A percentile compares a stretch with the other conserved stretches of the same genome.
Evolutionary conservation across 2,113 vertebrate genomes (phyloP).

Genomic region (Pomatostomus ruficeps): DNA sequence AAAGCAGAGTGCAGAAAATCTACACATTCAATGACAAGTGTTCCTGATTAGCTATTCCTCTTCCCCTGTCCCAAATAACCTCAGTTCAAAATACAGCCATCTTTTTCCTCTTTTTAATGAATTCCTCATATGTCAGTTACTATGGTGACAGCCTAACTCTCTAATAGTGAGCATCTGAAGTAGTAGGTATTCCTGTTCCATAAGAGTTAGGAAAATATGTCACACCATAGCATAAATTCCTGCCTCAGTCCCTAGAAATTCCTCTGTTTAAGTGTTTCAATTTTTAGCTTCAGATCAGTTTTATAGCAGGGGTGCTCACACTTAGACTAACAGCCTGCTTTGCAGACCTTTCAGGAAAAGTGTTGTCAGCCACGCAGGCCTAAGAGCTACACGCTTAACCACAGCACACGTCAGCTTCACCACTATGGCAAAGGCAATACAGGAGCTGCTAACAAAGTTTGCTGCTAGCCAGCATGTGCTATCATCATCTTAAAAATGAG

Average conservation of each 20-base stretch:
- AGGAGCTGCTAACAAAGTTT: neutral
- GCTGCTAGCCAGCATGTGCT: neutral
- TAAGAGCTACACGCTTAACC: neutral
- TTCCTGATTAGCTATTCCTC: neutral
- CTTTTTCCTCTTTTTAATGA: neutral
- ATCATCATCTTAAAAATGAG: neutral
- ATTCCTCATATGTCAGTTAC: neutral
- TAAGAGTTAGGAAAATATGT: neutral
- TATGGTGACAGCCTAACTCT: neutral
- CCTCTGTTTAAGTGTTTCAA: neutral
- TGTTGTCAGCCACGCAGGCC: neutral
- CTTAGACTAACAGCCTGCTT: neutral
- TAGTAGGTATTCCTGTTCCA: neutral
- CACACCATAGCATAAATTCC: neutral
- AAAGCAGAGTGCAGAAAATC: neutral
- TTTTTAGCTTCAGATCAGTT: neutral
- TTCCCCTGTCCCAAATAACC: neutral
- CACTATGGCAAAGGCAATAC: neutral
- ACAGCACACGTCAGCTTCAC: neutral
- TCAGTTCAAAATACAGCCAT: neutral
- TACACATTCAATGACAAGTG: neutral
- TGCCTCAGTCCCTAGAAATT: neutral
- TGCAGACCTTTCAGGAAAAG: neutral
- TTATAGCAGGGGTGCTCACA: neutral
- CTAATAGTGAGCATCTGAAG: conserved; percentile 17